Base-by-base conservation (phyloP, 2,888 invertebrate species). In the Mythimna loreyi region DNA sequence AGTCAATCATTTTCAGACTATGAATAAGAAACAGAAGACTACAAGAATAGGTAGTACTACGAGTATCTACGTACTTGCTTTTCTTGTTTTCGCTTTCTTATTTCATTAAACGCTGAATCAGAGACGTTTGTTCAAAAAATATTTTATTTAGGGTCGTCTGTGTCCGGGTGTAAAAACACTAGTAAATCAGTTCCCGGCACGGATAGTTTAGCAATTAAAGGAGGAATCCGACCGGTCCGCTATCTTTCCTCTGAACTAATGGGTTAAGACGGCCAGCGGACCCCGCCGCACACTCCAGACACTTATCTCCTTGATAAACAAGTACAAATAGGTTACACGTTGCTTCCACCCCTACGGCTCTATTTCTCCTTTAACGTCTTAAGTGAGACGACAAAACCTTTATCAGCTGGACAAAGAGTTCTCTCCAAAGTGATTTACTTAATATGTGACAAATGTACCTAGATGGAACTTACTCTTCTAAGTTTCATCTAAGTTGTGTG, bases 291-390 rank as follows among this genome's bases (percentile, higher is more conserved):
- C 91, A 91, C 89, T 91, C 85, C 87, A 86, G 87, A 89, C 90
- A 91, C 92, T 93, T 94, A 94, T 94, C 93, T 93, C 83, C 85
- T 87, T 89, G 93, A 94, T 94, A 95, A 95, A 95, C 91, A 91
- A 93, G 90, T 92, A 94, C 94, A 94, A 94, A 95, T 94, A 91
- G 92, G 90, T 90, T 90, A 93, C 92, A 92, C 89, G 89, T 88
- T 90, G 87, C 89, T 91, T 89, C 90, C 89, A 92, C 91, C 91
- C 91, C 86, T 89, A 88, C 87, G 85, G 86, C 88, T 87, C 87
- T 91, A 91, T 92, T 91, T 92, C 89, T 91, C 83, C 86, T 89
- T 92, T 92, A 92, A 91, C 91, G 90, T 91, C 91, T 93, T 90
- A 91, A 93, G 87, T 90, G 87, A 91, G 89, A 89, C 86, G 85